Percentiles rank a stretch among this genome's conserved stretches.
These are phyloP conservation scores for Merops nubicus DNA, from an alignment of 2,113 vertebrate genomes.

Conservation along the genomic window DNA sequence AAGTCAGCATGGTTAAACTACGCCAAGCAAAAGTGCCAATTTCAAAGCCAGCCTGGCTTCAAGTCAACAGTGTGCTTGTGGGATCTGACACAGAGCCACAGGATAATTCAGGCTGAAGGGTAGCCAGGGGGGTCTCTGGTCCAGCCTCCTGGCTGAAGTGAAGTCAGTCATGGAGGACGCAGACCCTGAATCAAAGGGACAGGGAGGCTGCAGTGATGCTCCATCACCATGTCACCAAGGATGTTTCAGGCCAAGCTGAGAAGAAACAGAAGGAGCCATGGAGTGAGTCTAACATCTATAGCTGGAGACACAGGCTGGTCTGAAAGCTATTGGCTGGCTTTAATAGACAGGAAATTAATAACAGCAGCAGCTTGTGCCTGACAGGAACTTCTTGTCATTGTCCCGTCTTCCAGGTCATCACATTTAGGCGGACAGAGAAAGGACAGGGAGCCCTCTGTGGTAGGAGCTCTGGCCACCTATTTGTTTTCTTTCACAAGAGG, in stretches of 20 bases:
- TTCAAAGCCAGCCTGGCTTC: background rate
- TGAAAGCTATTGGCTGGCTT: background rate
- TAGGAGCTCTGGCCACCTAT: too few species aligned
- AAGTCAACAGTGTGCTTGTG: background rate
- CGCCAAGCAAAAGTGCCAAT: background rate
- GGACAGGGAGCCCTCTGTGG: too few species aligned
- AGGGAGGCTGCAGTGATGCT: background rate
- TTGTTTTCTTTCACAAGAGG: too few species aligned
- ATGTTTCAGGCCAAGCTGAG: background rate
- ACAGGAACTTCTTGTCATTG: too few species aligned
- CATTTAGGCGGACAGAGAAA: too few species aligned
- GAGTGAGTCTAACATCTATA: background rate
- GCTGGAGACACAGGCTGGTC: background rate
- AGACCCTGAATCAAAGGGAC: background rate
- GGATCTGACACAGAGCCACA: background rate
- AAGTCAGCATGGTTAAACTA: background rate
- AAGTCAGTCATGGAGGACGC: accelerated
- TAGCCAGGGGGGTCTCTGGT: accelerated
- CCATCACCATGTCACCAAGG: accelerated
- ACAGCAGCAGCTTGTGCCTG: too few species aligned
- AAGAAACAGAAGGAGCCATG: accelerated
- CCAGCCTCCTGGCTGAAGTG: background rate
- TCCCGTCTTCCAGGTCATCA: too few species aligned
- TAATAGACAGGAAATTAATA: background rate
- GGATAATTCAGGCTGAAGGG: background rate